Base-by-base conservation (phyloP, 2,888 invertebrate species). In the Gonocerus acuteangulatus region DNA sequence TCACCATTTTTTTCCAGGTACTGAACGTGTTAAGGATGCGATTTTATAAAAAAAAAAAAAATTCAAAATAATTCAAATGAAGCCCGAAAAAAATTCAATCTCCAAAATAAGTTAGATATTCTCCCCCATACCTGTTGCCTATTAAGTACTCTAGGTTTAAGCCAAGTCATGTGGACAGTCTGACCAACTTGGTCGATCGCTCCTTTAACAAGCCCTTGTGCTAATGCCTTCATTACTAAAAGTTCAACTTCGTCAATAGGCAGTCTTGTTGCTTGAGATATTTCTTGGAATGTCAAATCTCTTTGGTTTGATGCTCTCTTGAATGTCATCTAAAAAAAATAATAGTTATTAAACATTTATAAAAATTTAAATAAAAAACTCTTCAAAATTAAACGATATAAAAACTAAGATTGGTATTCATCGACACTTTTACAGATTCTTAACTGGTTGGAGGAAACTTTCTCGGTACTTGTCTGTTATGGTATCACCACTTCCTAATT, bases 211-310 rank as follows among this genome's bases (percentile, higher is more conserved):
- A 99, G 80, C 19, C 91, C 93, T 73, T 95, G 87, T 0, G 96
- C 92, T 22, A 99, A 74, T 0, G 97, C 97, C 76, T 95, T 95
- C 97, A 99, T 99, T 1, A 99, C 92, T 47, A 99, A 78, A 65
- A 95, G 79, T 73, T 99, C 99, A 18, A 99, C 93, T 73, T 93
- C 89, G 68, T 87, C 85, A 0, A 84, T 75, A 0, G 90, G 89
- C 61, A 96, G 78, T 67, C 87, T 82, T 2, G 95, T 91, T 72
- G 90, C 90, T 27, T 80, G 77, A 0, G 95, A 85, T 59, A 99
- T 95, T 73, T 96, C 95, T 0, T 82, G 79, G 76, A 99, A 99
- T 0, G 90, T 83, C 61, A 99, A 78, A 71, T 89, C 87, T 61
- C 86, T 77, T 69, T 91, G 85, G 52, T 90, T 90, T 0, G 95